These are phyloP conservation scores for Pecten maximus DNA, from an alignment of 2,888 invertebrate species.

Conservation along the genomic window DNA sequence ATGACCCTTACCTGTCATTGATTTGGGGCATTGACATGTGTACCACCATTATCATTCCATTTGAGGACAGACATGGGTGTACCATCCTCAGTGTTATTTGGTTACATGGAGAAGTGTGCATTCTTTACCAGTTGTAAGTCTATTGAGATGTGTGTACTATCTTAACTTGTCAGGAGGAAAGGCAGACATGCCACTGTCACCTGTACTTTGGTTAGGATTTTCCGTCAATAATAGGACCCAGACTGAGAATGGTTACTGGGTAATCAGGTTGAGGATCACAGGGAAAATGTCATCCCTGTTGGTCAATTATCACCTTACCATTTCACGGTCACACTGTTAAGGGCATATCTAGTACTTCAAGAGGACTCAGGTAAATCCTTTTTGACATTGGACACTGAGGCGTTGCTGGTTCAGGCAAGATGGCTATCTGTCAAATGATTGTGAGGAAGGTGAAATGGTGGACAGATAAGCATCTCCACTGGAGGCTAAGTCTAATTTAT, in stretches of 20 bases:
- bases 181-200: neutral
- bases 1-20: too few relatives aligned
- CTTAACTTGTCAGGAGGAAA: neutral
- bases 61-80: too few relatives aligned
- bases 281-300: slow-evolving; percentile 1
- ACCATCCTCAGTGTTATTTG: too few relatives aligned
- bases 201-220: neutral
- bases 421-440: slow-evolving; percentile 5
- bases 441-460: neutral
- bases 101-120: too few relatives aligned
- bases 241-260: slow-evolving; percentile 18
- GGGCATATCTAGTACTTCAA: neutral
- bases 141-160: neutral
- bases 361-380: neutral
- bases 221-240: neutral
- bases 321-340: slow-evolving; percentile 8
- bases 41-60: too few relatives aligned
- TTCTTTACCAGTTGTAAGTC: too few relatives aligned
- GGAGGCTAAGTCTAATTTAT: slow-evolving; percentile 31
- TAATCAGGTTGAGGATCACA: neutral
- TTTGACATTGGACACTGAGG: neutral
- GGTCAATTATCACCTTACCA: slow-evolving; percentile 26
- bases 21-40: too few relatives aligned
- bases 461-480: slow-evolving; percentile 1
- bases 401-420: neutral